Percentiles rank a stretch among this genome's conserved stretches.
Conservation (phyloP, 1,140 invertebrate species). For the Brachionus manjavacas region DNA sequence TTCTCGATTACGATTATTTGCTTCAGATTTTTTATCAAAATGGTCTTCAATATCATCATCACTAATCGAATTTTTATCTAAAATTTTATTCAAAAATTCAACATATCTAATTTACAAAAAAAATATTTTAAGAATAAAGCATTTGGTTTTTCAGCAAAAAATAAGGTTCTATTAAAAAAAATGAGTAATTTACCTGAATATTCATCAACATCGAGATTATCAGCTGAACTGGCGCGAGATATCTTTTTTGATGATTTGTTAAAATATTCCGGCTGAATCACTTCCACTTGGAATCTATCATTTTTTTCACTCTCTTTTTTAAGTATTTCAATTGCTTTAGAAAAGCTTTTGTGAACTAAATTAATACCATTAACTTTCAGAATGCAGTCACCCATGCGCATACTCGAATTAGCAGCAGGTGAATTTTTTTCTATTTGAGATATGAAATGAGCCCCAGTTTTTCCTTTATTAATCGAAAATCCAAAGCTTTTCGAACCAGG, state of each 20-base stretch:
- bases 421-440: slow-evolving; percentile 33
- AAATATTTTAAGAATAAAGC: not conserved
- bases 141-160: not conserved
- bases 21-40: not conserved
- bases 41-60: not conserved
- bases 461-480: slow-evolving; percentile 4
- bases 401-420: not conserved
- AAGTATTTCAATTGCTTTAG: slow-evolving; percentile 24
- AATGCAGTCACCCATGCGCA: slow-evolving; percentile 4
- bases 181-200: not conserved
- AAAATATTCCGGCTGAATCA: not conserved
- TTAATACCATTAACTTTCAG: slow-evolving; percentile 34
- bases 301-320: slow-evolving; percentile 19
- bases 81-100: slow-evolving; percentile 41
- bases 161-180: not conserved
- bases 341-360: slow-evolving; percentile 28
- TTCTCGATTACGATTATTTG: not conserved
- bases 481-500: slow-evolving; percentile 10
- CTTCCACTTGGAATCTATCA: not conserved
- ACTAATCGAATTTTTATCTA: slow-evolving; percentile 3
- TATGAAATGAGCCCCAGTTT: not conserved
- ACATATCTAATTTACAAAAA: slow-evolving; percentile 3
- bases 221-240: not conserved
- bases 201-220: slow-evolving; percentile 26
- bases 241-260: not conserved